Conservation (phyloP, 2,113 vertebrate genomes). For the Coryphaenoides rupestris region DNA sequence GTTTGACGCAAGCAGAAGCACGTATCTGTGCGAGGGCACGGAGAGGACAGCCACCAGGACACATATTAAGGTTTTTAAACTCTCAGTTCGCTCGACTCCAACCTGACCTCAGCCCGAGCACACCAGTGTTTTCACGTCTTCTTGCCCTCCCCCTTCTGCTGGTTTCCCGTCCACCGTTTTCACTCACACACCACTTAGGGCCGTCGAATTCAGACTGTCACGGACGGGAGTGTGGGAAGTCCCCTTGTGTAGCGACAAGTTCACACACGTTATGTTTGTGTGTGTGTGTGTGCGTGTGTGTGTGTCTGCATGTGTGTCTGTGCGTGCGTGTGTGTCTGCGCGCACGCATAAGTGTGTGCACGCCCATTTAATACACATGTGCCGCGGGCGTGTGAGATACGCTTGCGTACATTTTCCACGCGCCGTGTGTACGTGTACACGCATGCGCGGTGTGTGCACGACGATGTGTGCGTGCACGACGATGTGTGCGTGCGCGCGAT, state of each 20-base stretch:
- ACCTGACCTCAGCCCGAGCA: conserved; percentile 55
- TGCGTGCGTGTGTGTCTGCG: too few relatives aligned
- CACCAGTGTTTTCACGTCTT: conserved; percentile 15
- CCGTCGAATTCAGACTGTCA: conserved; percentile 56
- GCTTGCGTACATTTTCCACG: too few relatives aligned
- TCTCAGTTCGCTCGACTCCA: conserved; percentile 48
- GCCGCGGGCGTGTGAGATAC: too few relatives aligned
- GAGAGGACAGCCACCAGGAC: conserved; percentile 56
- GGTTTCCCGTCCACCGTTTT: conserved; percentile 12
- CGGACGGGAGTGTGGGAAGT: conserved; percentile 59
- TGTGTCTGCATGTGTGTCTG: too few relatives aligned
- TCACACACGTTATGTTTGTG: conserved; percentile 16
- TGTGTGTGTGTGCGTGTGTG: too few relatives aligned
- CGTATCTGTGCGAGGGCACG: conserved; percentile 48
- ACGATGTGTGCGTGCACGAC: too few relatives aligned
- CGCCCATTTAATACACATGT: too few relatives aligned
- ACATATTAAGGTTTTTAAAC: conserved; percentile 56
- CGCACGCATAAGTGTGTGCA: too few relatives aligned
- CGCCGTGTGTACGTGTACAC: conserved; percentile 18
- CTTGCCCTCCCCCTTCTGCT: conserved; percentile 18
- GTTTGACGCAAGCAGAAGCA: conserved; percentile 56
- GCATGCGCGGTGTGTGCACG: conserved; percentile 19
- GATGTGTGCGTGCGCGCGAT: conserved; percentile 3
- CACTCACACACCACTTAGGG: conserved; percentile 28
- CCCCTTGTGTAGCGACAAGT: conserved; percentile 44